Percentiles rank a stretch among this genome's conserved stretches.
Conservation (phyloP, 2,888 invertebrate genomes). For the Tetragonula carbonaria region DNA sequence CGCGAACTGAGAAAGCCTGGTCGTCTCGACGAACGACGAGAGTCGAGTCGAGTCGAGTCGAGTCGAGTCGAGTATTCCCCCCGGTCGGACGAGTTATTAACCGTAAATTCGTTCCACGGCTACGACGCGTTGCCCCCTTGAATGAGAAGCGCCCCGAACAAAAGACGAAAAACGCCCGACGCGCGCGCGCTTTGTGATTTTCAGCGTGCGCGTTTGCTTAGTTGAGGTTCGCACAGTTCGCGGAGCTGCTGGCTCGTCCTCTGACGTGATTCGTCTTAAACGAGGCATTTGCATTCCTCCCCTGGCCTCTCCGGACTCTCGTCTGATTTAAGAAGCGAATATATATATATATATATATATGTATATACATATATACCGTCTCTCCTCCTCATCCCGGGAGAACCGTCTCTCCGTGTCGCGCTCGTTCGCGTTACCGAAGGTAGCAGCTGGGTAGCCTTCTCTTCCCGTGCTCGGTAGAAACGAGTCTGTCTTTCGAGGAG, state of each 20-base stretch:
- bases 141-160: conserved; percentile 57
- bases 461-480: conserved; percentile 25
- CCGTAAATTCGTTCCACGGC: conserved; percentile 61
- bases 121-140: conserved; percentile 35
- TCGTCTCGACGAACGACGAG: not conserved
- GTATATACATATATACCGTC: no score
- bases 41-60: not conserved
- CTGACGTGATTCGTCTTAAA: conserved; percentile 65
- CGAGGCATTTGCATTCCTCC: conserved; percentile 66
- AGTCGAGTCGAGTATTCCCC: not conserved
- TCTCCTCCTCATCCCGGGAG: not conserved
- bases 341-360: not conserved
- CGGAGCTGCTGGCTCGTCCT: not conserved
- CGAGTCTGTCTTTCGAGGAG: conserved; percentile 28
- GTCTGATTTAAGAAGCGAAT: conserved; percentile 51
- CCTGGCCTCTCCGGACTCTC: conserved; percentile 12
- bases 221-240: no score
- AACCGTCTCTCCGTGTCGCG: not conserved
- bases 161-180: conserved; percentile 34
- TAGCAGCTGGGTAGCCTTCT: not conserved
- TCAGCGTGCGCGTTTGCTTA: conserved; percentile 14
- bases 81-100: conserved; percentile 57
- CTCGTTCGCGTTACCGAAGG: not conserved
- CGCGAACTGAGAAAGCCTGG: not conserved
- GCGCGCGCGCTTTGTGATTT: conserved; percentile 56